A percentile compares a stretch with the other conserved stretches of the same genome.
These are phyloP conservation scores for Falcaria lacertinaria DNA, from an alignment of 2,888 invertebrate genomes.

Conservation along the genomic window DNA sequence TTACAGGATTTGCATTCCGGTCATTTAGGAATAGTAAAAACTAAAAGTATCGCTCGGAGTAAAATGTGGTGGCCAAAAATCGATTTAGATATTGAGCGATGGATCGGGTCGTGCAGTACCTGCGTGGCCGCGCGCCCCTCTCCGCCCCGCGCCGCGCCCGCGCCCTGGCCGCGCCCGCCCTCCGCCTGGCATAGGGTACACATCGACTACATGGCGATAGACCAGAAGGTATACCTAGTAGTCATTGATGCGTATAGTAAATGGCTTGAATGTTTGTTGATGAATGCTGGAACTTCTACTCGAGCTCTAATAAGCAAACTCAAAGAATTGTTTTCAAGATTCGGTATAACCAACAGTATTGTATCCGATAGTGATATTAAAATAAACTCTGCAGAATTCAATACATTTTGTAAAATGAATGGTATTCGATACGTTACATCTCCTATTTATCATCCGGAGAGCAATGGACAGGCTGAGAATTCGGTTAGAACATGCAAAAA, in stretches of 20 bases:
- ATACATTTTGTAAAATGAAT: constrained; percentile 12
- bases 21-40: constrained; percentile 16
- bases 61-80: constrained; percentile 15
- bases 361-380: constrained; percentile 21
- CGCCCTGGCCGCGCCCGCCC: constrained; percentile 14
- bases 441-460: constrained; percentile 16
- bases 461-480: constrained; percentile 13
- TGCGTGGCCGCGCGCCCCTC: constrained; percentile 6
- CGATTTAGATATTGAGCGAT: constrained; percentile 12
- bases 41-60: constrained; percentile 6
- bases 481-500: constrained; percentile 2
- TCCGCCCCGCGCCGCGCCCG: constrained; percentile 13
- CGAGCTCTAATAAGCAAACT: constrained; percentile 10
- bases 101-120: neutral
- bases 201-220: constrained; percentile 16
- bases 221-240: constrained; percentile 10
- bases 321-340: constrained; percentile 11
- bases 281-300: constrained; percentile 10
- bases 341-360: constrained; percentile 14
- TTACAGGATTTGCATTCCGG: constrained; percentile 10
- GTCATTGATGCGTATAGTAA: constrained; percentile 13
- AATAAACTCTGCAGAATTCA: constrained; percentile 14
- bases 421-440: constrained; percentile 17
- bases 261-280: constrained; percentile 17
- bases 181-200: constrained; percentile 14